phyloP scores from a whole-genome alignment of 2,113 vertebrate species.

The Cyprinodon brontotheroides region DNA sequence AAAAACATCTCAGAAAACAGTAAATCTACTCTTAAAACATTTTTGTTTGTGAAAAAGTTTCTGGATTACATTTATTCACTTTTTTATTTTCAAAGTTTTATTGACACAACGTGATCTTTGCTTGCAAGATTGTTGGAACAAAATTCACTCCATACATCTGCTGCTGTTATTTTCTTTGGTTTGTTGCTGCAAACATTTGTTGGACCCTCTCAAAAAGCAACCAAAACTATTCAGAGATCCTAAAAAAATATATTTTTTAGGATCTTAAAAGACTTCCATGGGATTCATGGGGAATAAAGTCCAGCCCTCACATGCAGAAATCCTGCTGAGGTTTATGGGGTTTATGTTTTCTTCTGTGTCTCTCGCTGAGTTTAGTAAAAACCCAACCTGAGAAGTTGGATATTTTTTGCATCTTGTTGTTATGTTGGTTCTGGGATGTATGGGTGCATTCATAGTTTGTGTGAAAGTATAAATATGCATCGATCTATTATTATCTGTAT shows the following conservation, averaged over 20 bases:
- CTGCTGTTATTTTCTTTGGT: too few species aligned
- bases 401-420: slow-evolving; percentile 5
- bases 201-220: neutral
- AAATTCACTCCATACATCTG: too few species aligned
- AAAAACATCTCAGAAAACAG: neutral
- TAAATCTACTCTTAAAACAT: too few species aligned
- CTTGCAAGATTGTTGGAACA: too few species aligned
- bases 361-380: neutral
- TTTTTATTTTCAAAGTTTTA: too few species aligned
- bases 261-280: neutral
- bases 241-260: neutral
- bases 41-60: too few species aligned
- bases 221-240: neutral
- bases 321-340: neutral
- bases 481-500: slow-evolving; percentile 51
- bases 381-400: neutral
- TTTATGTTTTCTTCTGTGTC: too few species aligned
- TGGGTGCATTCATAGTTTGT: slow-evolving; percentile 34
- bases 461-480: slow-evolving; percentile 32
- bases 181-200: neutral
- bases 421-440: slow-evolving; percentile 21
- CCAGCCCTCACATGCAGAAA: too few species aligned
- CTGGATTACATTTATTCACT: too few species aligned
- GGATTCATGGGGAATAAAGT: neutral
- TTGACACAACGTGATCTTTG: too few species aligned